Evolutionary conservation across 2,797 vertebrate species (phyloP), one percentile per base, ranked within the genome.

Genomic region (Arremon aurantiirostris): DNA sequence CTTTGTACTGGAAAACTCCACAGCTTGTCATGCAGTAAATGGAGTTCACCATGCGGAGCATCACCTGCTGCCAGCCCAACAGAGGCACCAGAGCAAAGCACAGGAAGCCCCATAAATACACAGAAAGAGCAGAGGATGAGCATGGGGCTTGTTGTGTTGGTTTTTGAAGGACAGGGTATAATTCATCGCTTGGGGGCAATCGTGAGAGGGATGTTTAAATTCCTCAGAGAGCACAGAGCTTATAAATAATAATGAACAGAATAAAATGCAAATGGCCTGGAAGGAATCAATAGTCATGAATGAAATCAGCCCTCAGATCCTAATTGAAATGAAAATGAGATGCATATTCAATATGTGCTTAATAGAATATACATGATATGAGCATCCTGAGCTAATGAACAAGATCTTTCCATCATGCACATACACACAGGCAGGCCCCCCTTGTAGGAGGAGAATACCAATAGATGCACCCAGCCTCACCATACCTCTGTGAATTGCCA

Each of bases 191-290:
- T 57, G 80, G 56, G 82, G 91, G 77, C 89, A 94, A 92, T 86
- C 91, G 71, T 3, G 11, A 93, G 89, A 88, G 77, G 85, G 80
- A 82, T 84, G 68, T 96, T 93, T 89, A 84, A 94, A 95, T 96
- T 55, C 92, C 88, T 82, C 41, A n/a, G 95, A 76, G 80, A 88
- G 66, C 85, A 65, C 60, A 17, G 89, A 96, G 81, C 82, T 85
- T 65, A 97, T 96, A 94, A 81, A 90, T 93, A 95, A 95, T 96
- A 95, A 90, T 93, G 91, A 94, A 95, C 83, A 81, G 84, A 90
- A 94, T 72, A 84, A 88, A 96, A 97, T 92, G 77, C 69, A 95
- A 96, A 95, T 93, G 84, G 88, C 71, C 72, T 88, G 90, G 88
- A 96, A 92, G 60, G 61, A 94, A 89, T 88, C 73, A 86, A 95